Evolutionary conservation across 2,888 invertebrate species (phyloP).

Genomic region (Apeira syringaria): DNA sequence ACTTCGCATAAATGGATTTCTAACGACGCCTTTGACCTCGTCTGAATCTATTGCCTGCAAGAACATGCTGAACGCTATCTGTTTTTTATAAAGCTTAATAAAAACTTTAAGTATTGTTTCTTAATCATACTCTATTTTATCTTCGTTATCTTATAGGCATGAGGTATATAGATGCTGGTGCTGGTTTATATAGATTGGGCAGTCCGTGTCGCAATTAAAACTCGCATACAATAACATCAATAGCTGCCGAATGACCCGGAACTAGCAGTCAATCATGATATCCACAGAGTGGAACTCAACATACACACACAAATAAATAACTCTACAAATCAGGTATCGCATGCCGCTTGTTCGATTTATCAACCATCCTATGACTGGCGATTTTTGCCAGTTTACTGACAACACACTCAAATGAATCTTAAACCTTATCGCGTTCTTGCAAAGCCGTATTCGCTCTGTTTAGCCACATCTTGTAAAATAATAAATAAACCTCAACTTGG

Average conservation of each 20-base stretch:
- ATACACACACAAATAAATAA: constrained; percentile 25
- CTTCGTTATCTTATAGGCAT: constrained; percentile 21
- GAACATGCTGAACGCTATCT: no score
- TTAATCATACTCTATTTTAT: constrained; percentile 19
- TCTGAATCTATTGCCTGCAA: no score
- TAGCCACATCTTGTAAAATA: constrained; percentile 2
- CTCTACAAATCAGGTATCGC: constrained; percentile 34
- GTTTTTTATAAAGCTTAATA: no score
- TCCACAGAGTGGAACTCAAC: constrained; percentile 24
- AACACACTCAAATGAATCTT: neutral
- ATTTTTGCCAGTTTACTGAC: constrained; percentile 43
- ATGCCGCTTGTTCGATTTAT: constrained; percentile 39
- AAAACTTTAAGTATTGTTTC: constrained; percentile 15
- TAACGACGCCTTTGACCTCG: no score
- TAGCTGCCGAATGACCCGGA: constrained; percentile 61
- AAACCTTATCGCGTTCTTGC: constrained; percentile 15
- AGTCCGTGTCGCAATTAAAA: constrained; percentile 31
- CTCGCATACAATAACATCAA: constrained; percentile 46
- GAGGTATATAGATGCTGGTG: no score
- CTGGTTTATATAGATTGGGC: constrained; percentile 20
- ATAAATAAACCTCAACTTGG: constrained; percentile 43
- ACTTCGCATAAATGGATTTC: no score
- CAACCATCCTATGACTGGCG: constrained; percentile 62
- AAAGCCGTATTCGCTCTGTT: constrained; percentile 19
- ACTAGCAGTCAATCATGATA: constrained; percentile 51